These are phyloP conservation scores for Muscicapa comitata DNA, from an alignment of 2,797 vertebrate genomes.

Conservation along the genomic window DNA sequence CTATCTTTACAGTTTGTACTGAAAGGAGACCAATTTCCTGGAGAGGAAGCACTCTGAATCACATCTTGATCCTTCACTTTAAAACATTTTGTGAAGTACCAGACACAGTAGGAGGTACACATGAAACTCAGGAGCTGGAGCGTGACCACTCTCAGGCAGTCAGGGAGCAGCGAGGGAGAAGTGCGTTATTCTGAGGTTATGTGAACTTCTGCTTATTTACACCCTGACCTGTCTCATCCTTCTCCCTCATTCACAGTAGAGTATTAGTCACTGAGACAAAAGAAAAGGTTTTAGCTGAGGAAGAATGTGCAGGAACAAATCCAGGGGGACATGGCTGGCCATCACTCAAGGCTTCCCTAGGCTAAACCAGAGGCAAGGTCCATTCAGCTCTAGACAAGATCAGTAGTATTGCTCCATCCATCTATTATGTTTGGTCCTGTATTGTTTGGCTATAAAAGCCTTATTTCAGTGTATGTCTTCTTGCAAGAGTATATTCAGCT, in stretches of 20 bases:
- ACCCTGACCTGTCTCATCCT: not conserved
- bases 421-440: not conserved
- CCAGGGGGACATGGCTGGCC: not conserved
- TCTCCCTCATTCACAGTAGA: not conserved
- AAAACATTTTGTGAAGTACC: not conserved
- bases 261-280: not conserved
- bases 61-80: not conserved
- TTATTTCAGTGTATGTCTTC: not conserved
- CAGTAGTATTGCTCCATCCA: not conserved
- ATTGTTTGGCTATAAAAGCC: not conserved
- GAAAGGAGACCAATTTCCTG: not conserved
- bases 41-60: not conserved
- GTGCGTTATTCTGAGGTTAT: not conserved
- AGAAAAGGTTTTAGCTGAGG: not conserved
- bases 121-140: not conserved
- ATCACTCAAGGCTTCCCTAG: not conserved
- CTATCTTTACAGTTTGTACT: not conserved
- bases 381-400: not conserved
- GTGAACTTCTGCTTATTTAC: not conserved
- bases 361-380: not conserved
- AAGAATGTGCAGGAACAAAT: not conserved
- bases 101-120: not conserved
- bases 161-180: not conserved
- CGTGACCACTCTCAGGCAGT: not conserved
- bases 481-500: not conserved